phyloP scores from a whole-genome alignment of 2,113 vertebrate genomes.

The Nycticryphes semicollaris region DNA sequence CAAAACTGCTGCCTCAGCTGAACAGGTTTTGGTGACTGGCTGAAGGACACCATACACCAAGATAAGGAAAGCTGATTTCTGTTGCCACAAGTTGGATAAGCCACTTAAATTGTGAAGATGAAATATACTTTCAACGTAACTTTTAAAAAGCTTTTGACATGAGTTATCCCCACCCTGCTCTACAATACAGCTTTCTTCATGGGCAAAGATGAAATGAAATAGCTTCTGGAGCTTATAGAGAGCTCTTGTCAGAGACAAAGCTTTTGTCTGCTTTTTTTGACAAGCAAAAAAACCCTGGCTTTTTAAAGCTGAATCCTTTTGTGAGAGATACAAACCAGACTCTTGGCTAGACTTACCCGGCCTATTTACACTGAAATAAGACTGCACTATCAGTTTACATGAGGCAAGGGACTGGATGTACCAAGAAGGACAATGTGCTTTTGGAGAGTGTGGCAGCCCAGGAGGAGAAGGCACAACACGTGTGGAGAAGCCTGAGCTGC shows the following conservation, averaged over 20 bases:
- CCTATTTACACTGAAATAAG: slow-evolving; percentile 3
- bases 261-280: slow-evolving; percentile 59
- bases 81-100: slow-evolving; percentile 34
- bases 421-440: neutral
- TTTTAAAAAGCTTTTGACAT: slow-evolving; percentile 49
- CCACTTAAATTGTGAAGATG: slow-evolving; percentile 60
- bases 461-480: neutral
- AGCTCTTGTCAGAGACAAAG: neutral
- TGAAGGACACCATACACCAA: neutral
- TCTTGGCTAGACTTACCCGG: neutral
- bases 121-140: slow-evolving; percentile 58
- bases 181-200: slow-evolving; percentile 18
- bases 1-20: slow-evolving; percentile 40
- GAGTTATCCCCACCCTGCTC: slow-evolving; percentile 20
- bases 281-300: slow-evolving; percentile 36
- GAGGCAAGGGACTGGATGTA: neutral
- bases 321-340: slow-evolving; percentile 37
- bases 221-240: slow-evolving; percentile 31
- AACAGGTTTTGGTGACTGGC: neutral
- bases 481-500: neutral
- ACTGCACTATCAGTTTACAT: neutral
- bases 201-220: slow-evolving; percentile 42
- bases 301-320: slow-evolving; percentile 50
- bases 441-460: rapidly evolving
- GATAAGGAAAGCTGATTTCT: slow-evolving; percentile 41